Percentiles rank a stretch among this genome's conserved stretches.
Conservation (phyloP, 2,113 vertebrate genomes). For the Fulica atra region DNA sequence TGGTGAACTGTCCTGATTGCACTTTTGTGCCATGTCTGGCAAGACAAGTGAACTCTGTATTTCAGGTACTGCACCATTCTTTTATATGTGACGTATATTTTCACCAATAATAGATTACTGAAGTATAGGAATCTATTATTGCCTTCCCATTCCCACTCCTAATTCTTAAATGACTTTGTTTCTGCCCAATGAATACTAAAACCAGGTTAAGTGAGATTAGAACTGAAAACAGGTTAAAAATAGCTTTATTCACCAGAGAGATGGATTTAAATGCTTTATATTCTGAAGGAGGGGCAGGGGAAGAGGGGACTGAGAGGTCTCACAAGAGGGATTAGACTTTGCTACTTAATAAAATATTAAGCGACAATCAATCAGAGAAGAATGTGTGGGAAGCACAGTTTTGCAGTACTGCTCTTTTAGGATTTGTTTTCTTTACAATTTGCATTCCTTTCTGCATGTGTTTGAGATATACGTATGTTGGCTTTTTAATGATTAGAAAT, state of each 20-base stretch:
- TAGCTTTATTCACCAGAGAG: neutral
- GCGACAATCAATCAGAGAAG: conserved; percentile 28
- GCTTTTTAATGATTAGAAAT: conserved; percentile 33
- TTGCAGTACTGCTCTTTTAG: conserved; percentile 14
- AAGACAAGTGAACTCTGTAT: neutral
- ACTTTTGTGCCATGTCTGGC: neutral
- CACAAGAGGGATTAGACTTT: conserved; percentile 31
- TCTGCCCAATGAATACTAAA: neutral
- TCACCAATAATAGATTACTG: neutral
- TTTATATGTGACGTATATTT: neutral
- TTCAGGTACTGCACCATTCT: neutral
- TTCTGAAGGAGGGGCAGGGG: neutral
- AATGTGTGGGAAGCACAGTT: neutral
- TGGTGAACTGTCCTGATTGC: neutral
- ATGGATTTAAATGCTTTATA: conserved; percentile 9
- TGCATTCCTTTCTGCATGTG: conserved; percentile 10
- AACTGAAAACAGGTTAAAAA: conserved; percentile 36
- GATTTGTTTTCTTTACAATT: conserved; percentile 29
- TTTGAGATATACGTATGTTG: neutral
- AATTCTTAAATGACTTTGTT: neutral
- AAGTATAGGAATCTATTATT: neutral
- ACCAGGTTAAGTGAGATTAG: conserved; percentile 39
- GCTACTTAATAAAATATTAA: conserved; percentile 43
- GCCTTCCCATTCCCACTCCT: neutral
- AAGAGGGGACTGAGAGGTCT: neutral